A percentile compares a stretch with the other conserved stretches of the same genome.
These are phyloP conservation scores for Percopsis omiscomaycus DNA, from an alignment of 2,797 vertebrate genomes.

Conservation along the genomic window DNA sequence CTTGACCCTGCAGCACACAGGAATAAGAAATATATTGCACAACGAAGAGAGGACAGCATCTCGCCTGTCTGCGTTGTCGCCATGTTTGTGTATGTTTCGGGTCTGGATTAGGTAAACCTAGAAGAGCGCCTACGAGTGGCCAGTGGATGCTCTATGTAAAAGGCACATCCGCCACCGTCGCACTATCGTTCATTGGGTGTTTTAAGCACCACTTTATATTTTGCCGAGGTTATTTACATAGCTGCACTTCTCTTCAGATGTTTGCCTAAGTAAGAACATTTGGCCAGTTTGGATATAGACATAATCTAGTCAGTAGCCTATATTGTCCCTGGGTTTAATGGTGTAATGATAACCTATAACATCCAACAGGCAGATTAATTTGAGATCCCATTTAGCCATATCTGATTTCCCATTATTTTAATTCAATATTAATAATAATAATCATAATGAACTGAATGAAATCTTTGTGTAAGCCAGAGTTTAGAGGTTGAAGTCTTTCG, in stretches of 20 bases:
- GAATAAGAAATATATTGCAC: slow-evolving; percentile 58
- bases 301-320: no score
- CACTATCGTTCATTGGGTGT: no score
- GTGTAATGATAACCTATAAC: neutral
- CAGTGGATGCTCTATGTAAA: neutral
- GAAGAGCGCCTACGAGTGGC: slow-evolving; percentile 73
- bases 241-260: no score
- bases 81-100: slow-evolving; percentile 80
- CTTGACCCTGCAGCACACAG: slow-evolving; percentile 48
- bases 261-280: no score
- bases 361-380: slow-evolving; percentile 18
- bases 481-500: no score
- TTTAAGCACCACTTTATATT: no score
- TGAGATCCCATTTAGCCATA: neutral
- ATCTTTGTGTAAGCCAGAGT: no score
- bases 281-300: no score
- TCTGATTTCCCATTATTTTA: slow-evolving; percentile 26
- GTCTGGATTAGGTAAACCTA: slow-evolving; percentile 34
- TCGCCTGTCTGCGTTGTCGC: slow-evolving; percentile 67
- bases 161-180: neutral
- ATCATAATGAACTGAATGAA: no score
- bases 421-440: slow-evolving; percentile 1
- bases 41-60: slow-evolving; percentile 68
- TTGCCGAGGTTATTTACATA: no score
- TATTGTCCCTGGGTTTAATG: no score